Conservation (phyloP, 2,888 invertebrate genomes). For the Troides helena region DNA sequence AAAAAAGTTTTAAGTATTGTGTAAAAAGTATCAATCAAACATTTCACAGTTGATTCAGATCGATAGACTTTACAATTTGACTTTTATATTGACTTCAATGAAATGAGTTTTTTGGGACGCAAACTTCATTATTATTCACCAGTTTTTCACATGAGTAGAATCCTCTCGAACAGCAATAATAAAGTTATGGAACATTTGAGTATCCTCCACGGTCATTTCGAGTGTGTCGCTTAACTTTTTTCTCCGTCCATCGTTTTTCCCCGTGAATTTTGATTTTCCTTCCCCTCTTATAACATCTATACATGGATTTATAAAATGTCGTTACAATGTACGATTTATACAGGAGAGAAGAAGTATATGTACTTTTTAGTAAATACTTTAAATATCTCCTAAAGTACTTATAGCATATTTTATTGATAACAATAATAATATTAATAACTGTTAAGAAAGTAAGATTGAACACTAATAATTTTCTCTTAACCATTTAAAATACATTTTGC, state of each 20-base stretch:
- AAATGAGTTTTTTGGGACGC: constrained; percentile 12
- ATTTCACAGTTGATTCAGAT: not conserved
- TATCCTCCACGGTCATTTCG: constrained; percentile 50
- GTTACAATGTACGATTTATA: not conserved
- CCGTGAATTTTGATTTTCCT: constrained; percentile 44
- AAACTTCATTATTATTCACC: constrained; percentile 27
- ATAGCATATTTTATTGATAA: no score
- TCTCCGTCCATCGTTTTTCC: constrained; percentile 30
- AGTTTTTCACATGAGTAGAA: constrained; percentile 29
- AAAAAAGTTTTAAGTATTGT: no score
- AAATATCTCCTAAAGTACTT: no score
- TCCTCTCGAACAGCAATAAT: constrained; percentile 48
- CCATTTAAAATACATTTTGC: no score
- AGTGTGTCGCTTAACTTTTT: constrained; percentile 48
- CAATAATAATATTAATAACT: no score
- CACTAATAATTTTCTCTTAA: no score
- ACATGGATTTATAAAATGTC: constrained; percentile 10
- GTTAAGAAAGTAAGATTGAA: no score
- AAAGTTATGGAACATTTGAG: constrained; percentile 53
- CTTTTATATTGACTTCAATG: constrained; percentile 12
- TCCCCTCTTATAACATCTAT: constrained; percentile 23
- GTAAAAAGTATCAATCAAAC: no score
- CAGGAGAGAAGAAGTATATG: not conserved
- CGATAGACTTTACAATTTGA: not conserved
- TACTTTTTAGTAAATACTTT: no score